Evolutionary conservation across 2,888 invertebrate species (phyloP).

Genomic region (Scaptomyza parva): DNA sequence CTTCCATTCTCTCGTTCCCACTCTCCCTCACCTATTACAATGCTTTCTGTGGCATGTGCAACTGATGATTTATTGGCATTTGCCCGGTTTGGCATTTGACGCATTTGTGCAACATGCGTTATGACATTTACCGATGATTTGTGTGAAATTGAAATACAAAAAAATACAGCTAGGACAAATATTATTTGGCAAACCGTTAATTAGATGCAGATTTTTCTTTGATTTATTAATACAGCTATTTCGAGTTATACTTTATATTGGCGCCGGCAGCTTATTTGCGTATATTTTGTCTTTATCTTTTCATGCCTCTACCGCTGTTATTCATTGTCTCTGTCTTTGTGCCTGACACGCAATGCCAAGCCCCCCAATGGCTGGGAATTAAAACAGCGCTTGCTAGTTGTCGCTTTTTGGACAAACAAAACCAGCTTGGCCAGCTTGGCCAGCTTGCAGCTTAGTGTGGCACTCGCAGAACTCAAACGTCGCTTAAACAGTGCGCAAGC

Average conservation of each 20-base stretch:
- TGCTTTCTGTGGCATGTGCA: slow-evolving; percentile 23
- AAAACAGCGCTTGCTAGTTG: slow-evolving; percentile 46
- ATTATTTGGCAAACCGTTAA: slow-evolving; percentile 44
- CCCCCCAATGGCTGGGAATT: slow-evolving; percentile 51
- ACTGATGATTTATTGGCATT: slow-evolving; percentile 71
- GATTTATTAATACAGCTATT: slow-evolving; percentile 67
- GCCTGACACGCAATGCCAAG: slow-evolving; percentile 58
- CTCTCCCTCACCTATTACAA: slow-evolving; percentile 1
- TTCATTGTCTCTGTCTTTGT: slow-evolving; percentile 3
- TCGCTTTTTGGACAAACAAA: slow-evolving; percentile 56
- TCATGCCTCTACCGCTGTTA: neutral
- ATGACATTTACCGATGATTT: slow-evolving; percentile 79
- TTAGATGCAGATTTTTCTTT: slow-evolving; percentile 63
- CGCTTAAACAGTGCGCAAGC: slow-evolving; percentile 72
- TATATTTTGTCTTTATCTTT: slow-evolving; percentile 38
- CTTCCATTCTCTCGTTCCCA: neutral
- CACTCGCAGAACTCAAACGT: slow-evolving; percentile 66
- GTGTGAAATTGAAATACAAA: slow-evolving; percentile 69
- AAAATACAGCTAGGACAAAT: slow-evolving; percentile 9
- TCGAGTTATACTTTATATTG: slow-evolving; percentile 35
- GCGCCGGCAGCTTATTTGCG: slow-evolving; percentile 67
- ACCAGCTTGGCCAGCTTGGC: slow-evolving; percentile 70
- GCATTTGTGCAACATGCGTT: slow-evolving; percentile 80
- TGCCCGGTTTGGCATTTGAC: slow-evolving; percentile 74
- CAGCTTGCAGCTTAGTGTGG: slow-evolving; percentile 44